phyloP scores from a whole-genome alignment of 2,888 invertebrate species.

The Tethea ocularis region DNA sequence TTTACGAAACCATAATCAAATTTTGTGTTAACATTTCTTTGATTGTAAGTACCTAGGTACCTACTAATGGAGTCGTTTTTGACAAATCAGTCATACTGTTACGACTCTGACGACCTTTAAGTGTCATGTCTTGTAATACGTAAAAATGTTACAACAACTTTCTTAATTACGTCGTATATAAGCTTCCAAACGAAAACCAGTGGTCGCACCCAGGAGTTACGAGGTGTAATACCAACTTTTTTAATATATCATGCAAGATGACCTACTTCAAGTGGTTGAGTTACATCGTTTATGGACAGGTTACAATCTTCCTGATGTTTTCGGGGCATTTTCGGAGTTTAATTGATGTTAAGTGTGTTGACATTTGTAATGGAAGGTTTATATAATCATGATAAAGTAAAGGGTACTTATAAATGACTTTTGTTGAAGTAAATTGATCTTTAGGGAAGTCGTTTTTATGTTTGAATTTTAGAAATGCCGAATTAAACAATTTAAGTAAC shows the following conservation, averaged over 20 bases:
- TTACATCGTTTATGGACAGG: neutral
- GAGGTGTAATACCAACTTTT: slow-evolving; percentile 23
- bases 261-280: slow-evolving; percentile 15
- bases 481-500: no score
- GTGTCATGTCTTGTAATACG: slow-evolving; percentile 2
- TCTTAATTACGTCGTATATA: slow-evolving; percentile 23
- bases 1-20: no score
- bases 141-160: slow-evolving; percentile 17
- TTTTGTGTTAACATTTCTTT: no score
- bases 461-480: no score
- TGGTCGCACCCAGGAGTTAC: slow-evolving; percentile 31
- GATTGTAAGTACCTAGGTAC: no score
- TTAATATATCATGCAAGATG: slow-evolving; percentile 16
- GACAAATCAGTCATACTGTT: neutral
- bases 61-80: neutral
- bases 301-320: neutral
- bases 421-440: no score
- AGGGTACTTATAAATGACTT: no score
- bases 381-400: neutral
- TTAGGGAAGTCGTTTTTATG: no score
- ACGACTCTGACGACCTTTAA: neutral
- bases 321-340: neutral
- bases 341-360: neutral
- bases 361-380: neutral
- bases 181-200: slow-evolving; percentile 18